These are phyloP conservation scores for Callinectes sapidus DNA, from an alignment of 2,888 invertebrate species.

Conservation along the genomic window DNA sequence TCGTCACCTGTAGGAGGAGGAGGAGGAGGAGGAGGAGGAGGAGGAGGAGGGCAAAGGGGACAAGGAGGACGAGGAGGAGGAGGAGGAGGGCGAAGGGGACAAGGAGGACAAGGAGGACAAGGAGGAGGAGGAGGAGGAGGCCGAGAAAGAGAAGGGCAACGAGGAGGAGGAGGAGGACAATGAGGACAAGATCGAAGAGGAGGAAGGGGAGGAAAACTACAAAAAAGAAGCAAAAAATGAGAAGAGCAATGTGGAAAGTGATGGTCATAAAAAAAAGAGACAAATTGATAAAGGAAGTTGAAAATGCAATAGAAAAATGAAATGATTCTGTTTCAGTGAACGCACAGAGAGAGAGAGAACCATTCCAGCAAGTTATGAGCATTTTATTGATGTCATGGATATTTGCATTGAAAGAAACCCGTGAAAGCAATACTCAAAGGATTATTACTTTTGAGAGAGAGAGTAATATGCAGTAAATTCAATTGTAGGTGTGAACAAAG, in stretches of 20 bases:
- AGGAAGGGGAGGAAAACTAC: not conserved
- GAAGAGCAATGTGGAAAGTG: too few relatives aligned
- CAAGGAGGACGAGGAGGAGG: not conserved
- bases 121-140: not conserved
- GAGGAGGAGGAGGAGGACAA: not conserved
- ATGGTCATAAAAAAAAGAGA: too few relatives aligned
- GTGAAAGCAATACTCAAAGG: not conserved
- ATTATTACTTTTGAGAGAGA: conserved; percentile 9
- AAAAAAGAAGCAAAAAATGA: not conserved
- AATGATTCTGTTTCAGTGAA: not conserved
- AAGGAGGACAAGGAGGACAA: not conserved
- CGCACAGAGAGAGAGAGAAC: not conserved
- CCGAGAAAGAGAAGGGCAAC: not conserved
- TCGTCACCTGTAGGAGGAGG: conserved; percentile 12
- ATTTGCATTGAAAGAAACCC: not conserved
- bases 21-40: not conserved
- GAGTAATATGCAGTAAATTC: conserved; percentile 1
- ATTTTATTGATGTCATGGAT: not conserved
- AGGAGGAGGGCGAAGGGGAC: not conserved
- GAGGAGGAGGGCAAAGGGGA: not conserved
- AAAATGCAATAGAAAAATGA: not conserved
- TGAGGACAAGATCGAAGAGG: too few relatives aligned
- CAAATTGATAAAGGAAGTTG: too few relatives aligned
- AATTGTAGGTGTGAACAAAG: not conserved
- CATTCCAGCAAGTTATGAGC: not conserved